Evolutionary conservation across 2,797 vertebrate genomes (phyloP).

Genomic region (Taenioides sp.): DNA sequence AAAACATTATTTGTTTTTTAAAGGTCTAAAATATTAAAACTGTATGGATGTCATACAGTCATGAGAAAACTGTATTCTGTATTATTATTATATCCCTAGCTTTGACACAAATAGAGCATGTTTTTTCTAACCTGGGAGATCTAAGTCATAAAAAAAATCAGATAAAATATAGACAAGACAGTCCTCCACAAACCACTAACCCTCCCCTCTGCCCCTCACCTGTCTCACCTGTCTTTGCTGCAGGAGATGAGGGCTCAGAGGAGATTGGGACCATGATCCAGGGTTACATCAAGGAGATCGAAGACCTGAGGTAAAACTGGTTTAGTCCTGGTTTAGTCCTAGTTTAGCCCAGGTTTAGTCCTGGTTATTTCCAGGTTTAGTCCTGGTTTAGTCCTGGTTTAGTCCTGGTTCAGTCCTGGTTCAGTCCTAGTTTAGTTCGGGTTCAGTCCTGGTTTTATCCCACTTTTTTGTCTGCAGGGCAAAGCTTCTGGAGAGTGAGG

Average conservation of each 20-base stretch:
- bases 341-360: neutral
- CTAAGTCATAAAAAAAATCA: too few relatives aligned
- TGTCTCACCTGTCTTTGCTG: neutral
- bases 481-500: conserved; percentile 94
- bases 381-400: neutral
- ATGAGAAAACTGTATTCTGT: too few relatives aligned
- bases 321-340: neutral
- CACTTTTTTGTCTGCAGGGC: conserved; percentile 72
- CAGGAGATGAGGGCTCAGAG: conserved; percentile 61
- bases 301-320: conserved; percentile 83
- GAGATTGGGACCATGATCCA: conserved; percentile 97
- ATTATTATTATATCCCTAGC: too few relatives aligned
- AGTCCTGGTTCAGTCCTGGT: neutral
- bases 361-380: neutral
- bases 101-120: too few relatives aligned
- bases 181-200: too few relatives aligned
- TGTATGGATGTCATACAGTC: too few relatives aligned
- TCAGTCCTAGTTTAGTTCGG: too few relatives aligned
- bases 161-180: too few relatives aligned
- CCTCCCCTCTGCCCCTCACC: neutral
- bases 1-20: too few relatives aligned
- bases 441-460: too few relatives aligned
- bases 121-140: too few relatives aligned
- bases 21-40: too few relatives aligned
- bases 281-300: conserved; percentile 98